Conservation (phyloP, 2,888 invertebrate species). For the Chirona hameri region DNA sequence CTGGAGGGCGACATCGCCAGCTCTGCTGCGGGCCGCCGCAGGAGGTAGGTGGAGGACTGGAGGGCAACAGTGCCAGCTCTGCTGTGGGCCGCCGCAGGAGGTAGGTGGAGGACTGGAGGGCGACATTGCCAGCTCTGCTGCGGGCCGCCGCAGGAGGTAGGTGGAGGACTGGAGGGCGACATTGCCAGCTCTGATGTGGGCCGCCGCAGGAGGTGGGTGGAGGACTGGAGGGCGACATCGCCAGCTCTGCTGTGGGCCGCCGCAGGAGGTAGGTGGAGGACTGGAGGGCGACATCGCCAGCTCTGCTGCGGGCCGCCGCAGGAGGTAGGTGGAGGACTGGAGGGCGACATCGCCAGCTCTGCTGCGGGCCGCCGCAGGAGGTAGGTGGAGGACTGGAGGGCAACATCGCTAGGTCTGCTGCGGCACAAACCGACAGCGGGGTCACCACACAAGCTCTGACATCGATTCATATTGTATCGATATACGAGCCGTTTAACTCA, state of each 20-base stretch:
- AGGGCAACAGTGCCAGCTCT: neutral
- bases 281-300: too few relatives aligned
- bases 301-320: constrained; percentile 66
- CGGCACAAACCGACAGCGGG: too few relatives aligned
- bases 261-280: constrained; percentile 60
- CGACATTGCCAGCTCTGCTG: neutral
- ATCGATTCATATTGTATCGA: too few relatives aligned
- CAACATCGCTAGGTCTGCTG: neutral
- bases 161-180: neutral
- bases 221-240: too few relatives aligned
- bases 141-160: constrained; percentile 70
- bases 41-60: constrained; percentile 54
- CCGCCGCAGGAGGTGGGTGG: constrained; percentile 67
- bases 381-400: constrained; percentile 42
- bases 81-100: constrained; percentile 76
- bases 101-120: constrained; percentile 42
- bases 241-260: constrained; percentile 54
- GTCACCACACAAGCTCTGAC: too few relatives aligned
- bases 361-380: constrained; percentile 76
- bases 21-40: constrained; percentile 66
- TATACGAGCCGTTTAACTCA: too few relatives aligned
- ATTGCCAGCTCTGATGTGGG: neutral
- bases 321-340: constrained; percentile 54
- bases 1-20: too few relatives aligned
- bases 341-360: neutral